A percentile compares a stretch with the other conserved stretches of the same genome.
These are phyloP conservation scores for Vimba vimba DNA, from an alignment of 2,113 vertebrate genomes.

Conservation along the genomic window DNA sequence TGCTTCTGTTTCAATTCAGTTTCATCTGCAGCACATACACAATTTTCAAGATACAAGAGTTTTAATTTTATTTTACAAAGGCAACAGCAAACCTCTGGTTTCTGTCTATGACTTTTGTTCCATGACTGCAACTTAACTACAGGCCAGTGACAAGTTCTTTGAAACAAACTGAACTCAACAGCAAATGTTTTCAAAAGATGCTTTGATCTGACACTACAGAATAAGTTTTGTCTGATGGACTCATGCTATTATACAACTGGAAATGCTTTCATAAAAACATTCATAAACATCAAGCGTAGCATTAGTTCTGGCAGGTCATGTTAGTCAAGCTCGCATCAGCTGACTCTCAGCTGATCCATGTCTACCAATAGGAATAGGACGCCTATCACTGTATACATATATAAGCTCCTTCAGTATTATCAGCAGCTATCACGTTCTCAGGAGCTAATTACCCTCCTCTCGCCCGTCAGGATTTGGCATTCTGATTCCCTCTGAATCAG, in stretches of 20 bases:
- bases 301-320: too few species aligned
- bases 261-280: not conserved
- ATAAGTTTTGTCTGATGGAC: not conserved
- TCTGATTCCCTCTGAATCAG: too few species aligned
- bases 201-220: conserved; percentile 12
- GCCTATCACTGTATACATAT: too few species aligned
- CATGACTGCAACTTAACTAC: not conserved
- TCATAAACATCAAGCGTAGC: not conserved
- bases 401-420: too few species aligned
- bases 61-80: conserved; percentile 41
- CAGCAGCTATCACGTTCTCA: too few species aligned
- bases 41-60: conserved; percentile 50
- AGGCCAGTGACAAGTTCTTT: not conserved
- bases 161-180: not conserved
- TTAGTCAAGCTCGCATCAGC: too few species aligned
- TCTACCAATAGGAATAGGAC: too few species aligned
- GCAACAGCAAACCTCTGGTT: not conserved
- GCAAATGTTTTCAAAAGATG: not conserved
- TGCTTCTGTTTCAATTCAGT: conserved; percentile 5
- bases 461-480: too few species aligned
- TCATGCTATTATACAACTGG: not conserved
- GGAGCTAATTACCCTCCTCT: too few species aligned
- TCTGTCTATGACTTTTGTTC: conserved; percentile 25
- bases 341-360: too few species aligned
- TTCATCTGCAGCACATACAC: conserved; percentile 5